Percentiles rank a stretch among this genome's conserved stretches.
phyloP scores from a whole-genome alignment of 2,797 vertebrate genomes.

The Crotalus adamanteus region DNA sequence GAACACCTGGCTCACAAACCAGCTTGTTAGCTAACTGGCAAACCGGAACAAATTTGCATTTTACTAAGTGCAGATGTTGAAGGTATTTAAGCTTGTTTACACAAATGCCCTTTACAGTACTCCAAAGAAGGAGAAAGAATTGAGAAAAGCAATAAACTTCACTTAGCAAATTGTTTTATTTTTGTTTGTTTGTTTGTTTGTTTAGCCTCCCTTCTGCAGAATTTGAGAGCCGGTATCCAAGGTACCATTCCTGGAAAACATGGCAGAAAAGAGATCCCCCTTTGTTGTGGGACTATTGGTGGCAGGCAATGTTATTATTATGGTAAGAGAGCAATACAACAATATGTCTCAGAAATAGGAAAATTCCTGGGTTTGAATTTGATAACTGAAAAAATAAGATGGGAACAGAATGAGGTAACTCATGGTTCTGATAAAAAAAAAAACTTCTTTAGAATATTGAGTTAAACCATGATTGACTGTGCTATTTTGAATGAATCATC shows the following conservation, averaged over 20 bases:
- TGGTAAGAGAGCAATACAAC: constrained; percentile 64
- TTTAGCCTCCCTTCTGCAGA: not conserved
- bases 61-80: not conserved
- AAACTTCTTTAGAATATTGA: not conserved
- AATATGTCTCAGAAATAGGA: not conserved
- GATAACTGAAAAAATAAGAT: not conserved
- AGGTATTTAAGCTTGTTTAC: too few species aligned
- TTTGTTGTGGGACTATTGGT: constrained; percentile 65
- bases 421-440: not conserved
- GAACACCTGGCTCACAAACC: not conserved
- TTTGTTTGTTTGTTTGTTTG: not conserved
- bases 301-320: constrained; percentile 69
- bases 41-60: not conserved
- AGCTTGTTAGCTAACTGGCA: not conserved
- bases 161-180: not conserved
- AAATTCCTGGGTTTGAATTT: not conserved
- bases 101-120: not conserved
- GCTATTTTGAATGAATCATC: not conserved
- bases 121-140: not conserved
- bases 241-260: constrained; percentile 7
- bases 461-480: not conserved
- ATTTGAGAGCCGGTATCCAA: not conserved
- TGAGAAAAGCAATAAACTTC: not conserved
- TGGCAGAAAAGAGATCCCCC: constrained; percentile 55
- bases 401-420: not conserved